Percentiles rank a stretch among this genome's conserved stretches.
Conservation (phyloP, 2,113 vertebrate species). For the Rutilus rutilus region DNA sequence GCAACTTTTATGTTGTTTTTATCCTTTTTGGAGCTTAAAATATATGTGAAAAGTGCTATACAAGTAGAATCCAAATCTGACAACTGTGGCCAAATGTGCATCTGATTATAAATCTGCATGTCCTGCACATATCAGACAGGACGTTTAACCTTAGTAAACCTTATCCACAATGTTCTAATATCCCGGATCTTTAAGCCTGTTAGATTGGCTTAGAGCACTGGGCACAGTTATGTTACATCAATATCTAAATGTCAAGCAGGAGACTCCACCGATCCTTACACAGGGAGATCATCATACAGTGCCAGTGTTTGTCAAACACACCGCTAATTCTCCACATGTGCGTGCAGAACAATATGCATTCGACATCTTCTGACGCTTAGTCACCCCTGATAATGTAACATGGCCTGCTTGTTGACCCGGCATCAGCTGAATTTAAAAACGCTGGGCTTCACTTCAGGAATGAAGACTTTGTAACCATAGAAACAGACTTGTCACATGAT, state of each 20-base stretch:
- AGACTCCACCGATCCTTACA: background rate
- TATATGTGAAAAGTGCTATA: too few species aligned
- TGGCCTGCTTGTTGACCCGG: slow-evolving; percentile 53
- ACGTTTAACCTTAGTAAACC: background rate
- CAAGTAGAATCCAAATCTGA: background rate
- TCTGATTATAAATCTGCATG: background rate
- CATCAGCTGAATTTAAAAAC: slow-evolving; percentile 53
- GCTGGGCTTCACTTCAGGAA: slow-evolving; percentile 52
- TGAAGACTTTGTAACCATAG: slow-evolving; percentile 63
- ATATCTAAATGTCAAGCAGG: slow-evolving; percentile 41
- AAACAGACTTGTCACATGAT: slow-evolving; percentile 63
- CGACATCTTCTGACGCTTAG: slow-evolving; percentile 46
- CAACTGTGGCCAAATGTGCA: background rate
- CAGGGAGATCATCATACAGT: background rate
- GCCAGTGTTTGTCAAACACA: background rate
- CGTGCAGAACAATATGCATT: slow-evolving; percentile 44
- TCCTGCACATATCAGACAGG: background rate
- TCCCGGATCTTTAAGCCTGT: slow-evolving; percentile 20
- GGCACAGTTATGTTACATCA: slow-evolving; percentile 18
- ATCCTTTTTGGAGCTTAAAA: background rate
- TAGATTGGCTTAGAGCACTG: slow-evolving; percentile 36
- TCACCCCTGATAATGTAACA: slow-evolving; percentile 52
- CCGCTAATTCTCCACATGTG: slow-evolving; percentile 26
- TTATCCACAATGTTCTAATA: background rate
- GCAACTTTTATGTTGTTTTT: background rate